Conservation (phyloP, 2,888 invertebrate species). For the Diarsia brunnea region DNA sequence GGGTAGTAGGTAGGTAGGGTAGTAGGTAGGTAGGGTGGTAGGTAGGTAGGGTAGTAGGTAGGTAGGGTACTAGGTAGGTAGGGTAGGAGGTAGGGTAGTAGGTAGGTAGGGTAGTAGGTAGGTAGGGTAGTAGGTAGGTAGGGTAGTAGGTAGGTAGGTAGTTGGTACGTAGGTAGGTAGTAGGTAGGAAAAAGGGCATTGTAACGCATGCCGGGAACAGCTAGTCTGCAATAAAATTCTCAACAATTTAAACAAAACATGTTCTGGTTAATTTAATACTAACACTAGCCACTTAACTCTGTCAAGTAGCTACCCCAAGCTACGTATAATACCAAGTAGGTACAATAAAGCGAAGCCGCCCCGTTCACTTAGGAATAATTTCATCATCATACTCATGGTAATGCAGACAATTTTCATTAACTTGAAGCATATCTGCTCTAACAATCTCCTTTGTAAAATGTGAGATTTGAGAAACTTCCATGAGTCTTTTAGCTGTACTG, state of each 20-base stretch:
- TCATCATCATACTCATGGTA: slow-evolving; percentile 61
- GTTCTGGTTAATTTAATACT: slow-evolving; percentile 17
- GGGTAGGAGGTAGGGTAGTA: no score
- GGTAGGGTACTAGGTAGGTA: no score
- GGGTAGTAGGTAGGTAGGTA: no score
- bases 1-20: no score
- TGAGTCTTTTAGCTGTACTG: slow-evolving; percentile 12
- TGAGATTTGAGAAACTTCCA: slow-evolving; percentile 40
- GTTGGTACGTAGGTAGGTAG: no score
- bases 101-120: no score
- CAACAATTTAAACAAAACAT: neutral
- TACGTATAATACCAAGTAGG: slow-evolving; percentile 33
- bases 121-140: no score
- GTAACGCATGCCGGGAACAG: no score
- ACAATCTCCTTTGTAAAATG: slow-evolving; percentile 47
- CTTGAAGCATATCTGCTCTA: slow-evolving; percentile 54
- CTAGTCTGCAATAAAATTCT: neutral
- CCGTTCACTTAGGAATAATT: slow-evolving; percentile 64
- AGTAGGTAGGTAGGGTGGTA: no score
- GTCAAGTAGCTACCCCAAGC: slow-evolving; percentile 31
- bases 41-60: no score
- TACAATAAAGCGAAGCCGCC: slow-evolving; percentile 49
- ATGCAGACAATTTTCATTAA: slow-evolving; percentile 63
- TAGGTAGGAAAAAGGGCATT: no score
- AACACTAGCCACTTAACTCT: slow-evolving; percentile 35